A percentile compares a stretch with the other conserved stretches of the same genome.
phyloP scores from a whole-genome alignment of 2,888 invertebrate species.

The Lochmaea crataegi region DNA sequence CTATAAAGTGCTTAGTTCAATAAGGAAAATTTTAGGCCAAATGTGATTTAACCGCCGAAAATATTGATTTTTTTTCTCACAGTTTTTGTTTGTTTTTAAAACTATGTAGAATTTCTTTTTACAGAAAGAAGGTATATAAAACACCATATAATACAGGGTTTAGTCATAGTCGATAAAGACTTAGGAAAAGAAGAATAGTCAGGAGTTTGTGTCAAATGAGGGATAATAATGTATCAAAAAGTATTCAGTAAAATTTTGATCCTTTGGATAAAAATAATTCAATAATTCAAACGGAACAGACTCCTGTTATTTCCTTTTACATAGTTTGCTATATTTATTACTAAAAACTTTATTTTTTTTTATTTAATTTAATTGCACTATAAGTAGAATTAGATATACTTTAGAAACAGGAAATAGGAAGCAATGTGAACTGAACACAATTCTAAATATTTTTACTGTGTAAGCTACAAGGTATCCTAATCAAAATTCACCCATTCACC shows the following conservation, averaged over 20 bases:
- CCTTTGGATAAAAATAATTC: too few relatives aligned
- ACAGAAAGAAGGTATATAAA: too few relatives aligned
- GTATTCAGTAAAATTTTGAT: too few relatives aligned
- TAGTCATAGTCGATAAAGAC: conserved; percentile 1
- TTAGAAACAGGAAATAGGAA: not conserved
- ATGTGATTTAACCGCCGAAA: too few relatives aligned
- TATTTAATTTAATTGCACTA: not conserved
- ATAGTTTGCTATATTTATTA: not conserved
- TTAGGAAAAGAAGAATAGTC: not conserved
- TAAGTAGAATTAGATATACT: not conserved
- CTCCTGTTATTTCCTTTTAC: not conserved
- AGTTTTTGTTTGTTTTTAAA: too few relatives aligned
- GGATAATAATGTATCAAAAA: not conserved
- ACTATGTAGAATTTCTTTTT: too few relatives aligned
- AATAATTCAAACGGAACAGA: too few relatives aligned
- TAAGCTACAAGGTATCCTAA: not conserved
- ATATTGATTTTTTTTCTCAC: too few relatives aligned
- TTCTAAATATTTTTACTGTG: conserved; percentile 5
- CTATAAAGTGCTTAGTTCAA: too few relatives aligned
- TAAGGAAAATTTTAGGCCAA: too few relatives aligned
- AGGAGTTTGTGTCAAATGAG: not conserved
- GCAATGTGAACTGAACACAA: not conserved
- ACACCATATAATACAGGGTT: conserved; percentile 2
- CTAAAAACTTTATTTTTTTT: not conserved
- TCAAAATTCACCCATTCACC: not conserved